phyloP scores from a whole-genome alignment of 2,797 vertebrate genomes.

The Todus mexicanus region DNA sequence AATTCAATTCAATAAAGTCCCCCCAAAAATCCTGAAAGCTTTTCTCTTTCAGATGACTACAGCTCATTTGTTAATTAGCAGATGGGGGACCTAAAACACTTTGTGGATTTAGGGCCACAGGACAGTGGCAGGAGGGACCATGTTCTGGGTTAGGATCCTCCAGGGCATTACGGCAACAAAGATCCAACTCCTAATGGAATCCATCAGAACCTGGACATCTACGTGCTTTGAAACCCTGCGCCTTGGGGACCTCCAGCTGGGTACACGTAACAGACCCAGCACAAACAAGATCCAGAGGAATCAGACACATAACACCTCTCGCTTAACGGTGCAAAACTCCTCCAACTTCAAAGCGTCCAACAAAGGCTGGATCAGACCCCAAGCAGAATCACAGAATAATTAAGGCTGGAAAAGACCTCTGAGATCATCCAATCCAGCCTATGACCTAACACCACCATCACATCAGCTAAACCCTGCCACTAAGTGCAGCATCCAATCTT shows the following conservation, averaged over 20 bases:
- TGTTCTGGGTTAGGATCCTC: neutral
- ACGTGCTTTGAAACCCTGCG: neutral
- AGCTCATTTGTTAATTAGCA: neutral
- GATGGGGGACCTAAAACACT: neutral
- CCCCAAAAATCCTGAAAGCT: neutral
- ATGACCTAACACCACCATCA: too few species aligned
- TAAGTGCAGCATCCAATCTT: too few species aligned
- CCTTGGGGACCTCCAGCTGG: accelerated
- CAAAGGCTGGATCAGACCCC: neutral
- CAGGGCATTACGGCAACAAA: neutral
- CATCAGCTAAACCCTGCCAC: too few species aligned
- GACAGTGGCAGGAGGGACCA: neutral
- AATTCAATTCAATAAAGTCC: neutral
- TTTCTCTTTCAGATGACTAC: neutral
- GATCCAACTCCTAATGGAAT: neutral
- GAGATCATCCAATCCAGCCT: too few species aligned
- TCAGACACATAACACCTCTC: neutral
- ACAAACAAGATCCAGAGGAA: neutral
- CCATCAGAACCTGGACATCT: neutral
- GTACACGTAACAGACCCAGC: accelerated
- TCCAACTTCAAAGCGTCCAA: neutral
- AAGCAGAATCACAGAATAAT: too few species aligned
- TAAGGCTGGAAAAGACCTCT: too few species aligned
- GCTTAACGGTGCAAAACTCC: neutral
- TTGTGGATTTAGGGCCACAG: neutral